Conservation (phyloP, 2,113 vertebrate genomes). For the Spheniscus mendiculus region DNA sequence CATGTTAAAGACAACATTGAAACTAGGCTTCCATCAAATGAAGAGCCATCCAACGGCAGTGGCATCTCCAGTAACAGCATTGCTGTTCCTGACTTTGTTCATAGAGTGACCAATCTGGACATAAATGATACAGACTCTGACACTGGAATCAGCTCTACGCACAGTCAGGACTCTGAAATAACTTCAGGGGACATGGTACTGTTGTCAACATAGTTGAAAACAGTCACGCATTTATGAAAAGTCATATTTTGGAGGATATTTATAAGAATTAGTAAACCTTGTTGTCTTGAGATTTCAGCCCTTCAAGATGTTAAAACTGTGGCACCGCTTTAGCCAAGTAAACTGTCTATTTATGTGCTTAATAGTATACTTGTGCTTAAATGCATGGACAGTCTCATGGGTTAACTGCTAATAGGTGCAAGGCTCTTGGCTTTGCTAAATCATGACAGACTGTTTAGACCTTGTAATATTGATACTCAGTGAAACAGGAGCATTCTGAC, state of each 20-base stretch:
- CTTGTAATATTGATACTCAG: not conserved
- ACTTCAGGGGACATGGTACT: conserved; percentile 74
- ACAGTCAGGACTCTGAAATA: conserved; percentile 94
- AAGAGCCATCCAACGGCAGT: conserved; percentile 58
- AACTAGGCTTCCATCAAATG: conserved; percentile 26
- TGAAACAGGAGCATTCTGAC: not conserved
- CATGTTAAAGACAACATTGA: conserved; percentile 69
- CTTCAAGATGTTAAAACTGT: not conserved
- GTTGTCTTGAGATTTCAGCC: not conserved
- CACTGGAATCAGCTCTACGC: conserved; percentile 96
- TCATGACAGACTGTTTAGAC: not conserved
- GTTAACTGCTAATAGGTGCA: not conserved
- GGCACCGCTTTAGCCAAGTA: not conserved
- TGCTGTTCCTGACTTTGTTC: conserved; percentile 67
- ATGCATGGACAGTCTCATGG: not conserved
- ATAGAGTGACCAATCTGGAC: conserved; percentile 75
- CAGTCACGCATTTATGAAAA: not conserved
- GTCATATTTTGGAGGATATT: not conserved
- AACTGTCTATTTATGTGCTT: not conserved
- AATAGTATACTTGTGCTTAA: not conserved
- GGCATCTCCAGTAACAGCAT: conserved; percentile 3
- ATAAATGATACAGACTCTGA: conserved; percentile 95
- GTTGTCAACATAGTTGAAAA: conserved; percentile 62
- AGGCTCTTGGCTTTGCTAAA: not conserved
- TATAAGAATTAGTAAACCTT: not conserved